Base-by-base conservation (phyloP, 2,797 vertebrate species). In the Sternarchorhynchus goeldii region DNA sequence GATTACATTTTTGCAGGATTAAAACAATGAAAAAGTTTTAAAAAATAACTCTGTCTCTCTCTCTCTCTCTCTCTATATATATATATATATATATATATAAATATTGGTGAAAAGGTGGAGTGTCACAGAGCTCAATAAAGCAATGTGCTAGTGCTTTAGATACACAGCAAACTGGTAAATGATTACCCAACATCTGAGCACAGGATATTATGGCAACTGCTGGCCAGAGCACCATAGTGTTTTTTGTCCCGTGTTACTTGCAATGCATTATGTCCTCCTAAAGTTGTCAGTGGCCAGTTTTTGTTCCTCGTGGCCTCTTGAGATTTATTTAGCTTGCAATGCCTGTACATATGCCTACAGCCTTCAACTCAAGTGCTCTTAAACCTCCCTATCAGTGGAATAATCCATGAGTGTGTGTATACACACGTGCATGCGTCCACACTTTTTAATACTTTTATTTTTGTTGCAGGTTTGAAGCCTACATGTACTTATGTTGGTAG, bases 121-220 rank as follows among this genome's bases (percentile, higher is more conserved):
- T 6, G 69, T 18, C 65, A 58, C 18, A 64, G 36, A 62, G 39
- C 66, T 12, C 12, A 58, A 29, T 10, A 75, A 5, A 39, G 90
- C 89, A 89, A 81, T 21, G 5, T 10, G 2, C 21, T 57, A 25
- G 8, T 36, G 31, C 21, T 12, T 17, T 77, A 65, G 55, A 36
- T 25, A 59, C n/a, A 16, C 83, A 86, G 80, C 76, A 82, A 75
- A 73, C 84, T 80, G 83, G 89, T 92, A 87, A 91, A 93, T 92
- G 86, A 92, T 90, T 92, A 73, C 79, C 89, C 74, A 81, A 58
- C 18, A 21, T 77, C 68, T 59, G 81, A 59, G 81, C 86, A 85
- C 82, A 87, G 2, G 88, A 89, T 81, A 89, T 86, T 88, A 84
- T 87, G 20, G 25, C 39, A 81, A 70, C 25, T 64, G 50, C 59